Evolutionary conservation across 2,888 invertebrate species (phyloP), one percentile per base, ranked within the genome.

Genomic region (Oscheius sp.): DNA sequence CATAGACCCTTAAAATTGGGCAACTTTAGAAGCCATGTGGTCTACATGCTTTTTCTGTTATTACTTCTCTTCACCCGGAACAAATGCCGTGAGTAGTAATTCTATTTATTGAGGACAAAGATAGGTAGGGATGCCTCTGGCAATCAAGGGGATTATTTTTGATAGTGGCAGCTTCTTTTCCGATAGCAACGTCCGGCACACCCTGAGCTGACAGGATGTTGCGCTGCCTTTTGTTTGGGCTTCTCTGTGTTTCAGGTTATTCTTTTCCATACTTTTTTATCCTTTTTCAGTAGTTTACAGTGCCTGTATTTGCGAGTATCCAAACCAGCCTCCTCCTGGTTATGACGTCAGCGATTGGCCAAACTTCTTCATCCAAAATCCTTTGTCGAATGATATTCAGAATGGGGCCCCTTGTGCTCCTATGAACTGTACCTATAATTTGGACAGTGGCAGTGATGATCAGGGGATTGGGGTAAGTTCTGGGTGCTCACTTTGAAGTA

Each of bases 391-490:
- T 35, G 43, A 43, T 13, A 2, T 21, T 3, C 35, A 35, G 9
- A n/a, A 9, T 23, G 18, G 23, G 18, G 12, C 13, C 1, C 63
- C 63, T 2, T 63, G 63, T 23, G n/a, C n/a, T n/a, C 2, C 0
- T 0, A n/a, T 6, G 5, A 41, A n/a, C 45, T 63, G 63, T 45
- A 23, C 9, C 5, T 63, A 45, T 23, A 7, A 21, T 21, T 7
- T 63, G 23, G 25, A 63, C 43, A 45, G 45, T 21, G 43, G 63
- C 1, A 9, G 2, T 46, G 13, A 23, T 5, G 45, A 0, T 2
- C 0, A 12, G 23, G 63, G 63, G 18, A 45, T 63, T 46, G 63
- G 63, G n/a, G 63, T 46, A n/a, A 21, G 63, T 63, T 13, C 27
- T 49, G 9, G 35, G 9, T 35, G 35, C 35, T 35, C 35, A 35